phyloP scores from a whole-genome alignment of 1,140 invertebrate genomes.

The Tribolium castaneum region DNA sequence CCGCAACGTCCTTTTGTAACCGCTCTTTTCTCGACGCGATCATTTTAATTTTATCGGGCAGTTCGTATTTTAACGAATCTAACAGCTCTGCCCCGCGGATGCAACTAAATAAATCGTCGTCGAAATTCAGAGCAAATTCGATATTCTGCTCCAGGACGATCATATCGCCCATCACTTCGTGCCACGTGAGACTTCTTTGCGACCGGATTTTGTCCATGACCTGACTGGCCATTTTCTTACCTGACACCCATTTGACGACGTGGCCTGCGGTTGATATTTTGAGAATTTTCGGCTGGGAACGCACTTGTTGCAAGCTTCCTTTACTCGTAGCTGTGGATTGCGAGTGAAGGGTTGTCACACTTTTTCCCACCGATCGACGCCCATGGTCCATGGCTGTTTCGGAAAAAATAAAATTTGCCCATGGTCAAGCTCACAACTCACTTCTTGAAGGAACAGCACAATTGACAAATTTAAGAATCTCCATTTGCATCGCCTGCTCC shows the following conservation, averaged over 20 bases:
- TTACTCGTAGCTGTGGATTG: not conserved
- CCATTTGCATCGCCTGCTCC: constrained; percentile 73
- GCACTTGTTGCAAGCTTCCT: constrained; percentile 1
- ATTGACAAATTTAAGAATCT: constrained; percentile 70
- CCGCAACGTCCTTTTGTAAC: constrained; percentile 73
- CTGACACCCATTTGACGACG: constrained; percentile 26
- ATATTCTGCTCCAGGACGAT: constrained; percentile 74
- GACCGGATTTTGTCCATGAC: constrained; percentile 62
- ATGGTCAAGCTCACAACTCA: constrained; percentile 9
- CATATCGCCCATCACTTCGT: constrained; percentile 72
- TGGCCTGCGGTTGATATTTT: constrained; percentile 34
- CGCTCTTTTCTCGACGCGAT: constrained; percentile 77
- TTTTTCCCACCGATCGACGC: not conserved
- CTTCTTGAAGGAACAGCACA: constrained; percentile 27
- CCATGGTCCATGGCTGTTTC: not conserved
- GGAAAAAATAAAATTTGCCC: not conserved
- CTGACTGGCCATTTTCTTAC: constrained; percentile 43
- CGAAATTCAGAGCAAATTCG: constrained; percentile 75
- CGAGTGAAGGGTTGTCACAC: not conserved
- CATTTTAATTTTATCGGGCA: constrained; percentile 76
- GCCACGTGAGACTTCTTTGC: constrained; percentile 71
- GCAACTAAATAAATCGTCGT: constrained; percentile 74
- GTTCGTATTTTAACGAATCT: constrained; percentile 77
- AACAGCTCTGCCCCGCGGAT: constrained; percentile 82
- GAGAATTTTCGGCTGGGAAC: constrained; percentile 2